phyloP scores from a whole-genome alignment of 2,797 vertebrate genomes.

The Coregonus suidteri region DNA sequence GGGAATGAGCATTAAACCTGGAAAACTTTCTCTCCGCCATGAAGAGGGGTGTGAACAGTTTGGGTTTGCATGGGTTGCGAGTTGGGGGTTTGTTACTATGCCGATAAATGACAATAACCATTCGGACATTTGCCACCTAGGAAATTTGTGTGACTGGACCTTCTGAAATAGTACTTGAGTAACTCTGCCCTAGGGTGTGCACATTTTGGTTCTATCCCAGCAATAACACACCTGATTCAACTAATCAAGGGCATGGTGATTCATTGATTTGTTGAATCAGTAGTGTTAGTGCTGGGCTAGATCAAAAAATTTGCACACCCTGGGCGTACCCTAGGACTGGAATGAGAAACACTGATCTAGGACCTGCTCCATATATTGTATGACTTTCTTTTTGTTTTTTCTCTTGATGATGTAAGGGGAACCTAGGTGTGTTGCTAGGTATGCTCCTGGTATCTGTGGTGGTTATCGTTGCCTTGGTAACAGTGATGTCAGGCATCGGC shows the following conservation, averaged over 20 bases:
- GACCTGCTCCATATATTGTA: neutral
- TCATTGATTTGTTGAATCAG: neutral
- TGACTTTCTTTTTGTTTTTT: neutral
- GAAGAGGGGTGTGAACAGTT: too few relatives aligned
- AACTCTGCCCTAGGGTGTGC: neutral
- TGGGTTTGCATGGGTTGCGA: too few relatives aligned
- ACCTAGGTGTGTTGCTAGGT: constrained; percentile 90
- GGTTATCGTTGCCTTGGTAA: constrained; percentile 87
- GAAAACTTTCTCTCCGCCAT: too few relatives aligned
- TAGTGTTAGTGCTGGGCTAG: neutral
- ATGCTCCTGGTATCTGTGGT: constrained; percentile 92
- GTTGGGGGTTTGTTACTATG: too few relatives aligned
- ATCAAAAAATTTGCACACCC: too few relatives aligned
- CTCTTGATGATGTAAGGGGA: constrained; percentile 78
- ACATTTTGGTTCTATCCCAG: neutral
- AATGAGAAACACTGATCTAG: neutral
- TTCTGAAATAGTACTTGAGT: too few relatives aligned
- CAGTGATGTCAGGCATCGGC: constrained; percentile 92
- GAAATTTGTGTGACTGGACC: too few relatives aligned
- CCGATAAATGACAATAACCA: too few relatives aligned
- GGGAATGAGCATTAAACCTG: too few relatives aligned
- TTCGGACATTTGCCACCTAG: too few relatives aligned
- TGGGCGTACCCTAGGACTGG: too few relatives aligned
- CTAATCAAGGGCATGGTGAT: neutral
- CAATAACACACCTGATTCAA: neutral